Percentiles rank a stretch among this genome's conserved stretches.
Evolutionary conservation across 2,888 invertebrate species (phyloP).

Genomic region (Andrena fulva): DNA sequence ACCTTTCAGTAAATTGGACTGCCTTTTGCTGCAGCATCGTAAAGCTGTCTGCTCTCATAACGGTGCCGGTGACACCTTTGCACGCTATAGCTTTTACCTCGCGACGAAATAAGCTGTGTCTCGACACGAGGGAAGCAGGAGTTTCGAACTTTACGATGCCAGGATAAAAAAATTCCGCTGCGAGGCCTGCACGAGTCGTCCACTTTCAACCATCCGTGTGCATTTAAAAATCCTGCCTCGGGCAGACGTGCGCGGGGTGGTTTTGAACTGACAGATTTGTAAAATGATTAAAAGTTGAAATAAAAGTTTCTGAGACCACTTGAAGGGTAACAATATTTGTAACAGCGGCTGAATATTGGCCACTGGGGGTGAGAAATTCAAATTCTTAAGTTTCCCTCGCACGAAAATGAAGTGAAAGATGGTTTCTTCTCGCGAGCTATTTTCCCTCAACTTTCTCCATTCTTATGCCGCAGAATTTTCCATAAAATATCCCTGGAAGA

Average conservation of each 20-base stretch:
- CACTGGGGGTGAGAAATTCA: not conserved
- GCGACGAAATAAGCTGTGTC: conserved; percentile 48
- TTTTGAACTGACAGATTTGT: not conserved
- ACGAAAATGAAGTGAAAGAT: not conserved
- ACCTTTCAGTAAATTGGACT: conserved; percentile 47
- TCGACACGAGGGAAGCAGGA: conserved; percentile 15
- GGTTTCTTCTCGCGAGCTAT: not conserved
- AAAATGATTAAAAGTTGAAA: not conserved
- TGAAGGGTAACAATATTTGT: too few relatives aligned
- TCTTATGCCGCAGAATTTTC: not conserved
- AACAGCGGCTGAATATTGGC: not conserved
- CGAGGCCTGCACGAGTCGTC: conserved; percentile 15
- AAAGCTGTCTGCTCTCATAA: conserved; percentile 62
- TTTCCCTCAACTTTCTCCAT: not conserved
- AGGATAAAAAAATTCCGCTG: conserved; percentile 24
- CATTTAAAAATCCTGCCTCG: conserved; percentile 1
- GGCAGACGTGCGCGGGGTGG: not conserved
- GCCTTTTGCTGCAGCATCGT: conserved; percentile 53
- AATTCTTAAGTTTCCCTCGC: not conserved
- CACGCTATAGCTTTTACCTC: conserved; percentile 39
- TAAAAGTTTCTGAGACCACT: not conserved
- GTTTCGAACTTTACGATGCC: conserved; percentile 44
- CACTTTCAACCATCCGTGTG: not conserved
- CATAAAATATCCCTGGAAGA: not conserved
- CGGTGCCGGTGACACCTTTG: conserved; percentile 56